Base-by-base conservation (phyloP, 2,888 invertebrate genomes). In the Cosmia pyralina region DNA sequence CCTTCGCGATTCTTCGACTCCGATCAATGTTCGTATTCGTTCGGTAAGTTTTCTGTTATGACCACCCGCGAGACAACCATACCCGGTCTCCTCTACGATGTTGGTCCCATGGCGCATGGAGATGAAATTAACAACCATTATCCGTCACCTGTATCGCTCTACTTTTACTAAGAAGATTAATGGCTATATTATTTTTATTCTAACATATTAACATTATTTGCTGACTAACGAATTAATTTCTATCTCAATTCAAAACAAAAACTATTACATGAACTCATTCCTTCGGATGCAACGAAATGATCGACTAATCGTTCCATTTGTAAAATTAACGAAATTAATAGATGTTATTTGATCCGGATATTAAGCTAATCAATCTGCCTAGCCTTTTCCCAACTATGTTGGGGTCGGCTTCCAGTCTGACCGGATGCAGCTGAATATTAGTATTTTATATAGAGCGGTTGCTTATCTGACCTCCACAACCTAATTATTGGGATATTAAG, bases 111-210 rank as follows among this genome's bases (percentile, higher is more conserved):
- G 38, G 38, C 6, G 3, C 38, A 38, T 38, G 38, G 38, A 38
- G 0, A 4, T 38, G 38, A 38, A 38, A 38, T 38, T 38, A 52
- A 38, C 17, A 19, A 46, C 5, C 11, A 28, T 8, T 19, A 4
- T 17, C 4, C 22, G n/a, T 53, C n/a, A 52, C 41, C 13, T 34
- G 2, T 5, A n/a, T 41, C 19, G 46, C 10, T 72, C 65, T 57
- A 66, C 57, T 77, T 72, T 71, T 65, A 71, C 38, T 11, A 11
- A n/a, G 0, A 60, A 55, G 1, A 77, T 72, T 58, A 13, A 78
- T 77, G 28, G 28, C 53, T 62, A 22, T 17, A 46, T 75, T 46
- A 53, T 64, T 78, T 78, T 67, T 67, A 58, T 67, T 53, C 0
- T 38, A 48, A 48, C n/a, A 52, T 46, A 77, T 66, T 77, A 55